Evolutionary conservation across 2,113 vertebrate genomes (phyloP).

Genomic region (Triplophysa dalaica): DNA sequence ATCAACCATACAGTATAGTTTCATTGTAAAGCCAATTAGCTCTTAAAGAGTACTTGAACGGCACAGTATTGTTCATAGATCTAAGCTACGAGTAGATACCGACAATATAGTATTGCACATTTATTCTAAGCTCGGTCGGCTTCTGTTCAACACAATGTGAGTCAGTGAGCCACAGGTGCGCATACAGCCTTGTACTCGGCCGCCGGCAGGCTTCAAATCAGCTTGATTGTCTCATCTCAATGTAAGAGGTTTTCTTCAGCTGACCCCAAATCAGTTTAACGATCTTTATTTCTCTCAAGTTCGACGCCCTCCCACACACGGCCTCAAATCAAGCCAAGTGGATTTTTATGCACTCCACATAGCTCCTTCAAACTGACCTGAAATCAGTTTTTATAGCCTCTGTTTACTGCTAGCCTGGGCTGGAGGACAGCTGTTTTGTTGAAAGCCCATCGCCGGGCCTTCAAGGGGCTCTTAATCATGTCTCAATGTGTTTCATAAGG

Average conservation of each 20-base stretch:
- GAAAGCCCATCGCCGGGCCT: background rate
- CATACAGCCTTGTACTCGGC: background rate
- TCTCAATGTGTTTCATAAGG: background rate
- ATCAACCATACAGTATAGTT: background rate
- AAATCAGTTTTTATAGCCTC: constrained; percentile 27
- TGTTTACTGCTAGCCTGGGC: constrained; percentile 10
- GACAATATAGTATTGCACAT: background rate
- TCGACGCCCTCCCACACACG: background rate
- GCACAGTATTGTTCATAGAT: constrained; percentile 8
- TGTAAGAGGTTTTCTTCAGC: constrained; percentile 14
- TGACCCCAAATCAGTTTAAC: constrained; percentile 44
- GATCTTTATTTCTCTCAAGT: constrained; percentile 13
- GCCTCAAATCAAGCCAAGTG: constrained; percentile 4
- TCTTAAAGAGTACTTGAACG: constrained; percentile 22
- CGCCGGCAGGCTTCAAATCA: constrained; percentile 33
- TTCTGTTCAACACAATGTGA: background rate
- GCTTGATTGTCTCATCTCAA: constrained; percentile 33
- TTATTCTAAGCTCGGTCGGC: constrained; percentile 2
- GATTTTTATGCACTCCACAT: constrained; percentile 13
- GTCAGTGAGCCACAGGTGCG: constrained; percentile 32
- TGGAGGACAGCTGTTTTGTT: constrained; percentile 22
- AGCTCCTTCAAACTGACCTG: constrained; percentile 21
- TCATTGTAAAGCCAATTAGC: constrained; percentile 20
- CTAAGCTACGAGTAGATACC: constrained; percentile 12
- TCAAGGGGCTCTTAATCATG: constrained; percentile 15